These are phyloP conservation scores for Temnothorax unifasciatus DNA, from an alignment of 2,888 invertebrate genomes.

Conservation along the genomic window DNA sequence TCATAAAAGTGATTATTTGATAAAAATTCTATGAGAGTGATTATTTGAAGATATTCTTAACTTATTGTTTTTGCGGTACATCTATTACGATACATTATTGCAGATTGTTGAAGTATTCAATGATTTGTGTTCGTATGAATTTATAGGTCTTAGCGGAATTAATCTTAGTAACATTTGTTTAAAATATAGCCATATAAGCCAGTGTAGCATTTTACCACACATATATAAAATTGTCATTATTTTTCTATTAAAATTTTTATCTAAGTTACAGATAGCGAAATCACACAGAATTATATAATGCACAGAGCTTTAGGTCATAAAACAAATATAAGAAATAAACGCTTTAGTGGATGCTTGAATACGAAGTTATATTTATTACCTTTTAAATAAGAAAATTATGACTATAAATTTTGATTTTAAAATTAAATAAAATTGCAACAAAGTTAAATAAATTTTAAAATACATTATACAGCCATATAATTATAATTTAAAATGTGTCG, in stretches of 20 bases:
- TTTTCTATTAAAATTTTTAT: background rate
- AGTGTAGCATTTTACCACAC: background rate
- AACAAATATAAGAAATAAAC: background rate
- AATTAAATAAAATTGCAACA: background rate
- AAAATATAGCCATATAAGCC: background rate
- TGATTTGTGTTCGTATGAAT: constrained; percentile 4
- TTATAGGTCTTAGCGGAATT: background rate
- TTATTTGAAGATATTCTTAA: constrained; percentile 3
- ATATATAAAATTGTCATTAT: background rate
- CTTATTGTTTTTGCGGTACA: background rate
- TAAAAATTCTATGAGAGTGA: background rate
- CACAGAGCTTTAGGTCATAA: background rate
- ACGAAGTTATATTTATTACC: background rate
- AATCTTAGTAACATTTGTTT: background rate
- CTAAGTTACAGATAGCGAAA: background rate
- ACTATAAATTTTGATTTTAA: background rate
- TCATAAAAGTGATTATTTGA: constrained; percentile 6
- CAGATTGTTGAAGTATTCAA: background rate
- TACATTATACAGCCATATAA: background rate
- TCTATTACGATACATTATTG: background rate
- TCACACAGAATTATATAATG: background rate
- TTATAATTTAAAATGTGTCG: background rate
- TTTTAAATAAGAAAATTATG: background rate
- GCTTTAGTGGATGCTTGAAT: background rate
- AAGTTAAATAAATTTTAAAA: background rate